Base-by-base conservation (phyloP, 2,797 vertebrate genomes). In the Anomalospiza imberbis region DNA sequence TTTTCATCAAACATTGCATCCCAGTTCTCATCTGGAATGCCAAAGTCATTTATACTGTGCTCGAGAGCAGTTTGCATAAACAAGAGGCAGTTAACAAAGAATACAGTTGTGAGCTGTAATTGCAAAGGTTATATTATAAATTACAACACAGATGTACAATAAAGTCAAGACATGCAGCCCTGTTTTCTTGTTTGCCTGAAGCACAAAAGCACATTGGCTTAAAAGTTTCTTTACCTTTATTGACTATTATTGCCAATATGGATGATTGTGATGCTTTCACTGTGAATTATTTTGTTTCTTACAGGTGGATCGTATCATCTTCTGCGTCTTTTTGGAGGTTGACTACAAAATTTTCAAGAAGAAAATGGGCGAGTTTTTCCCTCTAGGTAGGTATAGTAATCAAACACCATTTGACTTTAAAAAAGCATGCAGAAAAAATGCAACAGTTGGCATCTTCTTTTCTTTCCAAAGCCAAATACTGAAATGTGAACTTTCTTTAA, bases 271-370 rank as follows among this genome's bases (percentile, higher is more conserved):
- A 19, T 90, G 14, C 5, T 95, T 95, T 95, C 71, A 96, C 38
- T 72, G 60, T 93, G 89, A 89, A 65, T 94, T 8, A 75, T 96
- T 77, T 94, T 89, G 68, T 96, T 93, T 93, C 76, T 80, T 97
- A 32, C 98, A 99, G 99, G 98, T 99, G 97, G 98, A 99, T 96
- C 98, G 99, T 79, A 98, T 99, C 97, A 99, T 99, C 98, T 99
- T 99, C 98, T 99, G 99, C 7, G 99, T 99, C 97, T 99, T 99
- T 98, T 98, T 99, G 93, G 99, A 99, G 96, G 98, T 98, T 13
- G 99, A 99, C 97, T 99, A 98, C 97, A 98, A 98, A 97, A 99
- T 99, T 98, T 99, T 99, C 98, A 99, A 98, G 97, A 99, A 99
- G 97, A 99, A 99, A 98, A 99, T 99, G 98, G 97, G 98, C 8